Conservation (phyloP, 1,140 invertebrate genomes). For the Sarcophaga bullata region DNA sequence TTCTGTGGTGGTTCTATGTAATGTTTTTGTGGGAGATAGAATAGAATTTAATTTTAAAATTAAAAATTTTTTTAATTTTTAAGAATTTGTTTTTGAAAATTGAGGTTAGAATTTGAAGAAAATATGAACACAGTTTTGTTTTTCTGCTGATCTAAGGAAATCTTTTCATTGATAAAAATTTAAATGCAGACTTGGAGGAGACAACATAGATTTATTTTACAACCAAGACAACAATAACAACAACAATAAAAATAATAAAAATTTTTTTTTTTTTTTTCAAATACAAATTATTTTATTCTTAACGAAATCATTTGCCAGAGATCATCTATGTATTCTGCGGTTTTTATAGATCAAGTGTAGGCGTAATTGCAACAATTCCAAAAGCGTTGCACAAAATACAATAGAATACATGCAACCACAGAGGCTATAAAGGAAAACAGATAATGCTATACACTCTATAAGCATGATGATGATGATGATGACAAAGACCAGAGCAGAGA, state of each 20-base stretch:
- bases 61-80: too few relatives aligned
- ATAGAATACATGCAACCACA: slow-evolving; percentile 15
- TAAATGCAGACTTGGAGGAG: slow-evolving; percentile 30
- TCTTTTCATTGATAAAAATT: slow-evolving; percentile 34
- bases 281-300: slow-evolving; percentile 21
- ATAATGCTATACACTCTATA: too few relatives aligned
- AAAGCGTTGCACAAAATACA: slow-evolving; percentile 13
- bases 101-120: not conserved
- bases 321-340: too few relatives aligned
- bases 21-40: too few relatives aligned
- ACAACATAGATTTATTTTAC: not conserved
- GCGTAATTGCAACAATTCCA: slow-evolving; percentile 26
- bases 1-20: too few relatives aligned
- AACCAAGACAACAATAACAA: not conserved
- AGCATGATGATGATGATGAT: too few relatives aligned
- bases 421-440: not conserved
- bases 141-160: not conserved
- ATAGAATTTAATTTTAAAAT: too few relatives aligned
- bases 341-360: slow-evolving; percentile 35
- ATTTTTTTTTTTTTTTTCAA: too few relatives aligned
- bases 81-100: not conserved
- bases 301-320: slow-evolving; percentile 7
- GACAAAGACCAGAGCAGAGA: not conserved
- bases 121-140: not conserved
- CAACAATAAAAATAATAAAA: not conserved